Evolutionary conservation across 2,888 invertebrate species (phyloP).

Genomic region (Sminthurides aquaticus): DNA sequence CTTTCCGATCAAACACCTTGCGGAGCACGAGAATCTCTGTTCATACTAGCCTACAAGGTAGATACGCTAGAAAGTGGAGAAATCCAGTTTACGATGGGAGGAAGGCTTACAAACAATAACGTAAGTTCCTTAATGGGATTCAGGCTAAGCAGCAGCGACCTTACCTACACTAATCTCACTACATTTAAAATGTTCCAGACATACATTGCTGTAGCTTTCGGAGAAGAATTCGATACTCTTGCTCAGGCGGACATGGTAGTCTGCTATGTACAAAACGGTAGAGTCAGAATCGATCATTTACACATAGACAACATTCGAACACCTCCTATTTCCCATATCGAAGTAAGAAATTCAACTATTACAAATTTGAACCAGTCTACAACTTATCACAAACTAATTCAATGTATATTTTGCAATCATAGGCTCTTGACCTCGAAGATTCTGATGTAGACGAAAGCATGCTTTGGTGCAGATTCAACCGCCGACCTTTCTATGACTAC

Average conservation of each 20-base stretch:
- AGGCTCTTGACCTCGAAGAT: conserved; percentile 37
- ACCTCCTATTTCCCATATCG: conserved; percentile 31
- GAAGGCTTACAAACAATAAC: conserved; percentile 27
- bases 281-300: conserved; percentile 34
- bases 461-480: conserved; percentile 39
- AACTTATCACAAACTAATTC: no score
- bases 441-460: conserved; percentile 36
- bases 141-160: not conserved
- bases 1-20: conserved; percentile 31
- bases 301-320: conserved; percentile 31
- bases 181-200: no score
- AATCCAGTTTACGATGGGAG: conserved; percentile 41
- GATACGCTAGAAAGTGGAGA: conserved; percentile 34
- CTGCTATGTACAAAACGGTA: conserved; percentile 37
- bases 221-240: conserved; percentile 37
- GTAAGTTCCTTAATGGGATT: conserved; percentile 11
- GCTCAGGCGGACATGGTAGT: conserved; percentile 38
- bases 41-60: conserved; percentile 33
- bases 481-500: conserved; percentile 29
- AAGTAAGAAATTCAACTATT: conserved; percentile 29
- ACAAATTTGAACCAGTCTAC: no score
- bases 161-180: no score
- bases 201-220: conserved; percentile 39
- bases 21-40: conserved; percentile 28
- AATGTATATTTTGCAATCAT: no score